Base-by-base conservation (phyloP, 2,888 invertebrate genomes). In the Monoplex corrugatus region DNA sequence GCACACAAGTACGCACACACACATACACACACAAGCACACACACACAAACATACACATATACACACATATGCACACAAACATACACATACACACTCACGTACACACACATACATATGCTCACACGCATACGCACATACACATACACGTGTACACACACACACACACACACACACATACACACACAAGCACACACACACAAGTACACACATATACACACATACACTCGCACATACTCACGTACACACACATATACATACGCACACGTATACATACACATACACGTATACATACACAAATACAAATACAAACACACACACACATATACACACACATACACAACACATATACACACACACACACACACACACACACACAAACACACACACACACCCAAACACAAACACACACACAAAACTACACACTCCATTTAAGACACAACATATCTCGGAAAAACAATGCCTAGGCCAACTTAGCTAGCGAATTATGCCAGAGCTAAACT, bases 141-240 rank as follows among this genome's bases (percentile, higher is more conserved):
- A 75, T 38, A 75, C n/a, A 35, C 75, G n/a, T n/a, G n/a, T 28
- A 57, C 57, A 57, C 57, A 57, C 57, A 57, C 57, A 35, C 75
- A 75, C 75, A 75, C 75, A 75, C 75, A 75, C 75, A 75, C 75
- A 75, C 38, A 75, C 38, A 75, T 38, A 75, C n/a, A 35, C 75
- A 75, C n/a, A 35, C 35, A 38, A 10, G 13, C 38, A 75, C 75
- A 75, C 75, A 35, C 38, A 75, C 75, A 75, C 75, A 75, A 35
- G 38, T 38, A 35, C 75, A 75, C 75, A 35, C 75, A 75, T 38
- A 35, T 38, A 75, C 75, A 35, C 75, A 75, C 75, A 35, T 38
- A 75, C 75, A 35, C 75, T 38, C 75, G 16, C 75, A 75, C 75
- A 35, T 38, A 75, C 75, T 13, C 38, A 38, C 38, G 16, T 19